Evolutionary conservation across 2,797 vertebrate species (phyloP).

Genomic region (Galagoides demidoff): DNA sequence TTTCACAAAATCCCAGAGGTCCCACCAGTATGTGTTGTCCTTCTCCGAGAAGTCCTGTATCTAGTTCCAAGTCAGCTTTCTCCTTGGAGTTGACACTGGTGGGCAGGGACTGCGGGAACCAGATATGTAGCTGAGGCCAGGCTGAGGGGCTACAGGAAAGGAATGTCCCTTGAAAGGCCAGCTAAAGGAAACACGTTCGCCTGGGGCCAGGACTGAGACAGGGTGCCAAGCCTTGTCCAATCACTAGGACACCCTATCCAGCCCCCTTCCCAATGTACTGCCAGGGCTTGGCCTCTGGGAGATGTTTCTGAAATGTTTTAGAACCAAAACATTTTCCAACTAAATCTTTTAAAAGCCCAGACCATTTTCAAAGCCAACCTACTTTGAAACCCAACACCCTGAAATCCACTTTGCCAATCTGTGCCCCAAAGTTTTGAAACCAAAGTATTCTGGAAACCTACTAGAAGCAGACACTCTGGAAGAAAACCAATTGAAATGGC

Average conservation of each 20-base stretch:
- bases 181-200: not conserved
- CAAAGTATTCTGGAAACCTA: not conserved
- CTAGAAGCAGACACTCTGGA: not conserved
- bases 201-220: not conserved
- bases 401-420: not conserved
- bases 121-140: not conserved
- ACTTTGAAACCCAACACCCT: not conserved
- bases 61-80: too few relatives aligned
- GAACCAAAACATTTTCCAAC: slow-evolving; percentile 23
- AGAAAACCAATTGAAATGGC: not conserved
- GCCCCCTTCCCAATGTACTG: not conserved
- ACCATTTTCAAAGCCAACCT: not conserved
- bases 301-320: slow-evolving; percentile 3
- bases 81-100: fast-evolving
- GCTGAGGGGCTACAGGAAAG: not conserved
- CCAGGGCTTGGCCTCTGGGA: not conserved
- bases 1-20: not conserved
- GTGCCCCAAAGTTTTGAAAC: not conserved
- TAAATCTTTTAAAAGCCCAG: slow-evolving; percentile 18
- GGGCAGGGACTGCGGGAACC: not conserved
- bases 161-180: fast-evolving
- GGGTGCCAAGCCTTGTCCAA: not conserved
- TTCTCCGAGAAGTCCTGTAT: not conserved
- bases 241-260: fast-evolving
- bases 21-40: not conserved